These are phyloP conservation scores for Drosophila monieri DNA, from an alignment of 2,888 invertebrate species.

Conservation along the genomic window DNA sequence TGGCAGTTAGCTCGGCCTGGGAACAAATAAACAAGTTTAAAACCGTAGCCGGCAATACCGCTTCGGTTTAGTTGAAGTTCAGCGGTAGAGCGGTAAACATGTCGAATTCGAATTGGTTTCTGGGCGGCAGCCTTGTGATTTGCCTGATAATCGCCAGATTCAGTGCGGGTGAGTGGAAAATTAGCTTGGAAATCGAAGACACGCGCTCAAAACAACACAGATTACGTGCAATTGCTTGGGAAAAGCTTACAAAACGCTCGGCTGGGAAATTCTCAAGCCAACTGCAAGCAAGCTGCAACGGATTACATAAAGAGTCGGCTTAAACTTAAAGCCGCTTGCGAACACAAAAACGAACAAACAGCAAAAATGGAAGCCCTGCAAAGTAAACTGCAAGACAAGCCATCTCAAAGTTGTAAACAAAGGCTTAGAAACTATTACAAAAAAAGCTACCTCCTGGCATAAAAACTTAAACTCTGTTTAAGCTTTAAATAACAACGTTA, in stretches of 20 bases:
- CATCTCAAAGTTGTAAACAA: not conserved
- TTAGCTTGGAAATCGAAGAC: not conserved
- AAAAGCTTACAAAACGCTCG: not conserved
- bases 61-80: constrained; percentile 61
- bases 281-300: not conserved
- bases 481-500: no score
- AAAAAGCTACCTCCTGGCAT: not conserved
- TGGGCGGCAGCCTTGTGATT: constrained; percentile 27
- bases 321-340: not conserved
- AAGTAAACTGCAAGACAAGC: not conserved
- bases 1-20: constrained; percentile 17
- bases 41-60: constrained; percentile 57
- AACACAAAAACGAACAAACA: not conserved
- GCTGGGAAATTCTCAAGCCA: not conserved
- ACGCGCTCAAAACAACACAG: not conserved
- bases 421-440: not conserved
- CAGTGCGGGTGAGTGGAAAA: constrained; percentile 54
- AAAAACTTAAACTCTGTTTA: no score
- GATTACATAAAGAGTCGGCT: not conserved
- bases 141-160: constrained; percentile 38
- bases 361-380: not conserved
- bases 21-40: constrained; percentile 63
- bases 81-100: constrained; percentile 59
- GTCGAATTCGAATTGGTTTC: constrained; percentile 49
- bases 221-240: no score